These are phyloP conservation scores for Drosophila suzukii DNA, from an alignment of 1,140 invertebrate genomes.

Conservation along the genomic window DNA sequence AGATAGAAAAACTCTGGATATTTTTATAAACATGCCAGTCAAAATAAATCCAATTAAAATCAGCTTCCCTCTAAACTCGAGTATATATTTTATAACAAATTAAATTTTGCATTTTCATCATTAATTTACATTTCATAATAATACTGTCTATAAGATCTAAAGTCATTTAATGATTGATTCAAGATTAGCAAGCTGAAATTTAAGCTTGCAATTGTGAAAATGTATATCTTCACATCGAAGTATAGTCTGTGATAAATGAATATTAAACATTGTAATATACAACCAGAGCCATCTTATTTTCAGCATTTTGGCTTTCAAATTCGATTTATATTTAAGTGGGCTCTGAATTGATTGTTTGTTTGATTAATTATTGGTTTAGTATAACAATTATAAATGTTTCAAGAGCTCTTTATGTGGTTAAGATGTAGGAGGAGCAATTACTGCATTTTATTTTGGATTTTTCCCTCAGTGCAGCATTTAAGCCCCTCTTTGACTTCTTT, in stretches of 20 bases:
- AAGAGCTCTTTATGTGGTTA: not conserved
- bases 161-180: not conserved
- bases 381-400: not conserved
- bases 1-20: not conserved
- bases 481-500: constrained; percentile 17
- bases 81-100: no score
- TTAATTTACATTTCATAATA: no score
- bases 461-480: constrained; percentile 18
- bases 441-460: no score
- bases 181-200: not conserved
- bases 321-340: not conserved
- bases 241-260: no score
- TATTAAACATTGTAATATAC: not conserved
- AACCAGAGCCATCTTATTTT: not conserved
- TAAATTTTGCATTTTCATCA: no score
- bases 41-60: no score
- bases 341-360: not conserved
- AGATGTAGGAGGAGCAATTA: no score
- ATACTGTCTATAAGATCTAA: no score
- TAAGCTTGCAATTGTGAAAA: no score
- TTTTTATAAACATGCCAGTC: no score
- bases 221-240: no score
- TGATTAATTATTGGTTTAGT: not conserved
- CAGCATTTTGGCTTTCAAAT: not conserved
- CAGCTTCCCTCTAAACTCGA: no score